phyloP scores from a whole-genome alignment of 2,113 vertebrate genomes.

The Crypturellus undulatus region DNA sequence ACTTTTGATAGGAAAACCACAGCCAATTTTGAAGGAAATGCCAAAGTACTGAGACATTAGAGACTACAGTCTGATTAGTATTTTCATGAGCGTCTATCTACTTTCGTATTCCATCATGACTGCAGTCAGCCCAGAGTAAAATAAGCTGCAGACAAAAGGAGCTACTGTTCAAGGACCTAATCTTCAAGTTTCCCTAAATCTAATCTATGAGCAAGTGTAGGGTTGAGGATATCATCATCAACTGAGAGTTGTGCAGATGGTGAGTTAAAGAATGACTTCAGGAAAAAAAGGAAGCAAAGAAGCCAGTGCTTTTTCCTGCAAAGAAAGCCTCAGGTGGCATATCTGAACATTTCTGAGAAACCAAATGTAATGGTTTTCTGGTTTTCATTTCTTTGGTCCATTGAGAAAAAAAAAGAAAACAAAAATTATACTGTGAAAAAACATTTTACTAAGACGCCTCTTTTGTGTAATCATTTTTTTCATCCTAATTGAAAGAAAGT shows the following conservation, averaged over 20 bases:
- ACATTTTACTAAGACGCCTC: background rate
- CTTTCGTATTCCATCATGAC: slow-evolving; percentile 22
- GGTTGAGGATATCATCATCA: background rate
- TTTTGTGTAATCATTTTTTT: background rate
- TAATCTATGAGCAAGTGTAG: background rate
- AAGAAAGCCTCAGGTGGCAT: background rate
- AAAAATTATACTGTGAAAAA: background rate
- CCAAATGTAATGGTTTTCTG: background rate
- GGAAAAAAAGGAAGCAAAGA: background rate
- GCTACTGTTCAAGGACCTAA: slow-evolving; percentile 32
- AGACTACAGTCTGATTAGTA: background rate
- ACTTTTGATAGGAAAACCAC: slow-evolving; percentile 25
- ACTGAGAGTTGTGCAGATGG: background rate
- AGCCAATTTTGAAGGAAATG: slow-evolving; percentile 52
- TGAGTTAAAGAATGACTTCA: background rate
- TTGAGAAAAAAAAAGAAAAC: background rate
- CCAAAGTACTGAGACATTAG: slow-evolving; percentile 51
- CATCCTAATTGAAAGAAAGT: background rate
- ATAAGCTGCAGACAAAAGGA: background rate
- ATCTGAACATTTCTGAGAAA: background rate
- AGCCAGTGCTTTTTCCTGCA: background rate
- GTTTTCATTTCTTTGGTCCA: background rate
- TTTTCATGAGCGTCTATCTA: slow-evolving; percentile 28
- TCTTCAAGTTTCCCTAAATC: background rate
- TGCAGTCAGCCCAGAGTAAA: slow-evolving; percentile 29